phyloP scores from a whole-genome alignment of 2,797 vertebrate species.

The Nannoperca australis region DNA sequence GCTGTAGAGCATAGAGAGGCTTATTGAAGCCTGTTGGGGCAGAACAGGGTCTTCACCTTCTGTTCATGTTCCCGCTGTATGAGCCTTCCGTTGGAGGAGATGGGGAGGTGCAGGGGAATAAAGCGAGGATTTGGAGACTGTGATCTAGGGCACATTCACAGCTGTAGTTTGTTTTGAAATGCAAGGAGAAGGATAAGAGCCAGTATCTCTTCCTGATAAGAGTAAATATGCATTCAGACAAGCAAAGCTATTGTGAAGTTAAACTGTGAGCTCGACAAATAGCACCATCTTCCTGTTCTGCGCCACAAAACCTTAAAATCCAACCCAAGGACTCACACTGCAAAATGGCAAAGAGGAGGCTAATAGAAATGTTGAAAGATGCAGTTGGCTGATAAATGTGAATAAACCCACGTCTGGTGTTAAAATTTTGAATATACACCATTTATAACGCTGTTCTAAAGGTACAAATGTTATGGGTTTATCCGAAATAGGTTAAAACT shows the following conservation, averaged over 20 bases:
- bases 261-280: slow-evolving; percentile 9
- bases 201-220: slow-evolving; percentile 26
- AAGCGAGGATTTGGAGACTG: slow-evolving; percentile 34
- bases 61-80: slow-evolving; percentile 28
- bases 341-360: background rate
- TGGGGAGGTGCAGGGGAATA: background rate
- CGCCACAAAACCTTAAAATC: background rate
- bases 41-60: slow-evolving; percentile 53
- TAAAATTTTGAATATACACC: background rate
- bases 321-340: background rate
- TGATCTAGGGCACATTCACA: slow-evolving; percentile 39
- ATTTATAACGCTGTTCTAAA: background rate
- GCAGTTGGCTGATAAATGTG: background rate
- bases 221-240: slow-evolving; percentile 37
- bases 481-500: background rate
- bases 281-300: slow-evolving; percentile 15
- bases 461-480: background rate
- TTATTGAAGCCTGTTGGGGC: slow-evolving; percentile 33
- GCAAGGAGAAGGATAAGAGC: slow-evolving; percentile 34
- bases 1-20: slow-evolving; percentile 38
- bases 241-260: slow-evolving; percentile 21
- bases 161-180: slow-evolving; percentile 62
- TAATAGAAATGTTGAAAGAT: background rate
- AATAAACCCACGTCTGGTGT: background rate
- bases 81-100: slow-evolving; percentile 10